Evolutionary conservation across 1,140 invertebrate genomes (phyloP), one percentile per base, ranked within the genome.

Genomic region (Chelonus insularis): DNA sequence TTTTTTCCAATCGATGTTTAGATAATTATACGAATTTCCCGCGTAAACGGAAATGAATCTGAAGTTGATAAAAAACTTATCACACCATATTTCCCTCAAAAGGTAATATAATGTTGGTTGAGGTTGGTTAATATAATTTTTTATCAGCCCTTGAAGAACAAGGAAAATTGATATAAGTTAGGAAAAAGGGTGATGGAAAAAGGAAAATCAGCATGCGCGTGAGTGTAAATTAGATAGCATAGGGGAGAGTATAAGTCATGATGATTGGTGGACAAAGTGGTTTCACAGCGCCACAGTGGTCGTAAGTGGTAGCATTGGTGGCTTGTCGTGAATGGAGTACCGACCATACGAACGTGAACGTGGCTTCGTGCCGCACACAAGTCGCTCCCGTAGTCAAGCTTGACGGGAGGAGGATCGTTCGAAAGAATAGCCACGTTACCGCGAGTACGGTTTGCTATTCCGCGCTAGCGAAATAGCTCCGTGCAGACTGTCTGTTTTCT

Each of bases 381-480:
- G 36, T 55, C 52, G 55, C 43, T 57, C 39, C 55, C 55, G 60
- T 62, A 48, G 41, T 37, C 60, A 32, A 43, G 52, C 54, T 63
- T 34, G 23, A 51, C 70, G 77, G 79, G 79, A 76, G 73, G 70
- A 76, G 70, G 73, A 69, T 70, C 74, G 76, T 69, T 77, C 68
- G 68, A 62, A 60, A 71, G 76, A 79, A 78, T 72, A 77, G 72
- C 76, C 66, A 60, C 60, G 62, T 57, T 68, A 71, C 68, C 58
- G 68, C 70, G 72, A 69, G 65, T 68, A 69, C 71, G 70, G 65
- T 75, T 69, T 69, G 73, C 70, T 72, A 73, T 74, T 77, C 76
- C 72, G 76, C 75, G 73, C 72, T 71, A 74, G 70, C 72, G 64
- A 75, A 77, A 75, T 75, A 75, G 74, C 77, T 75, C 70, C 69